A percentile compares a stretch with the other conserved stretches of the same genome.
Conservation (phyloP, 2,888 invertebrate genomes). For the Brachyopa scutellaris region DNA sequence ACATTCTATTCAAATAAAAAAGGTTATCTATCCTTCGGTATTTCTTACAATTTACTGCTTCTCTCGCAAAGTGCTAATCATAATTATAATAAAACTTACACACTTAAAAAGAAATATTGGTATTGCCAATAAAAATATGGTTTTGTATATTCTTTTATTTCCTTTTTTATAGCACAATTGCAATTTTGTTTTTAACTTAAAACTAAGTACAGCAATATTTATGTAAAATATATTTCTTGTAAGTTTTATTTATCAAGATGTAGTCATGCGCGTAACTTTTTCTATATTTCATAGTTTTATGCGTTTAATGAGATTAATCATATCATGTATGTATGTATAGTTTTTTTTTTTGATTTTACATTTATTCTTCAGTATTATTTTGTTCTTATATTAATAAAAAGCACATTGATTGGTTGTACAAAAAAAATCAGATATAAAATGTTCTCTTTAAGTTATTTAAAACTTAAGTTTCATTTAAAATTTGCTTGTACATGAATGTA, state of each 20-base stretch:
- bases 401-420: slow-evolving; percentile 73
- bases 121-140: slow-evolving; percentile 56
- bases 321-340: slow-evolving; percentile 18
- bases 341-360: slow-evolving; percentile 23
- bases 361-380: slow-evolving; percentile 45
- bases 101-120: slow-evolving; percentile 11
- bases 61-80: background rate
- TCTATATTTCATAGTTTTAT: slow-evolving; percentile 41
- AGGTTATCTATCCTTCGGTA: slow-evolving; percentile 12
- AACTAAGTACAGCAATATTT: slow-evolving; percentile 73
- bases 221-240: slow-evolving; percentile 68
- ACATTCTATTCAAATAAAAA: slow-evolving; percentile 40
- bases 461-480: slow-evolving; percentile 50
- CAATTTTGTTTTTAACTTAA: slow-evolving; percentile 65
- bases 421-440: slow-evolving; percentile 69
- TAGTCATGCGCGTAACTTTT: slow-evolving; percentile 48
- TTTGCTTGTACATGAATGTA: slow-evolving; percentile 36
- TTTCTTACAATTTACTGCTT: slow-evolving; percentile 35
- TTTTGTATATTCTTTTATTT: too few species aligned
- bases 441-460: slow-evolving; percentile 32
- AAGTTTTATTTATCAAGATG: slow-evolving; percentile 46
- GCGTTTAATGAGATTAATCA: slow-evolving; percentile 59
- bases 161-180: slow-evolving; percentile 65
- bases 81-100: slow-evolving; percentile 8
- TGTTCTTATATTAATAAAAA: slow-evolving; percentile 67